Evolutionary conservation across 2,888 invertebrate genomes (phyloP), one percentile per base, ranked within the genome.

Genomic region (Zele albiditarsus): DNA sequence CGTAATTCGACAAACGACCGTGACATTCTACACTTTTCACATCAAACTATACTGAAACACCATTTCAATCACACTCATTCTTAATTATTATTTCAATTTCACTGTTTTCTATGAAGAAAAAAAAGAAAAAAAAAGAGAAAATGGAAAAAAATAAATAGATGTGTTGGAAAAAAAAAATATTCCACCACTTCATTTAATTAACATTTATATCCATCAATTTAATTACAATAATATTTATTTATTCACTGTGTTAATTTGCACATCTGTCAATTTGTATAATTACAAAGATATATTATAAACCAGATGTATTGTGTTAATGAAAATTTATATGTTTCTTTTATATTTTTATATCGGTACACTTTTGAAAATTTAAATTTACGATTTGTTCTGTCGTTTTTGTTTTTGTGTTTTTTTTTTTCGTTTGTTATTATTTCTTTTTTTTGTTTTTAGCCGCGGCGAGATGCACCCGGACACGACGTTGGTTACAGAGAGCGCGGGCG

Each of bases 401-500:
- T 16, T 28, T 53, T n/a, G n/a, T n/a, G n/a, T n/a, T 6, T 23
- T 28, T 27, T 23, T 46, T 23, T 16, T 70, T 31, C 20, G 6
- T 58, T 20, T 5, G 38, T 23, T 60, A 10, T 58, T 57, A 27
- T 46, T 33, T 23, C 31, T 49, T 70, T 49, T 46, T 53, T 25
- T 68, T 58, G 8, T 57, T 58, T 28, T 58, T 27, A 20, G 57
- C 71, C 69, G 74, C 74, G 71, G 28, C 65, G 65, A 76, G 72
- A 65, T 72, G 74, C 78, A 78, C 78, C 77, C 75, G 74, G 77
- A 75, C 53, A 53, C 70, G 72, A 77, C 74, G 70, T 72, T 75
- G 75, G 67, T 73, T 73, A 73, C 75, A 74, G 74, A 75, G 69
- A 73, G 73, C 60, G 78, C 77, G 78, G 78, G 76, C 20, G 53